Base-by-base conservation (phyloP, 92 coral and sea anemone genomes). In the Chrysogorgia sp. region DNA sequence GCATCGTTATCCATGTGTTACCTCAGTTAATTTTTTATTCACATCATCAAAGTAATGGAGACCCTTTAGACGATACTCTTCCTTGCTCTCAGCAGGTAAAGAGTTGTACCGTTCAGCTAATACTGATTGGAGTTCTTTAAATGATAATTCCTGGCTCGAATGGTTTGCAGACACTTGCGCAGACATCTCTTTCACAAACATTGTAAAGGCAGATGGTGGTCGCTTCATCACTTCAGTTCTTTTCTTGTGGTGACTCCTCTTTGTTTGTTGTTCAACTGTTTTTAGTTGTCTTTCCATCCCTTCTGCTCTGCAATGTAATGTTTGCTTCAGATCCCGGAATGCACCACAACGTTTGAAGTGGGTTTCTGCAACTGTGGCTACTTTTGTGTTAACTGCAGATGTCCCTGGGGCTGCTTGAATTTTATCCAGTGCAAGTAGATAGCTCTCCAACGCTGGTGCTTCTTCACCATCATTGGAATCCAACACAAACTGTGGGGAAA, bases 191-290 rank as follows among this genome's bases (percentile, higher is more conserved):
- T n/a, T n/a, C n/a, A n/a, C n/a, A n/a, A n/a, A n/a, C n/a, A n/a
- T n/a, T n/a, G n/a, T 22, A 63, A 63, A 66, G 25, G 74, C 74
- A 66, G 53, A 0, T 7, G 74, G 74, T 19, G 74, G 55, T n/a
- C n/a, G 9, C 32, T 66, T 66, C 20, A 66, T 0, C 17, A 9
- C 22, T 40, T 66, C 74, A 21, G 52, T 66, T 35, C 74, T 35
- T 66, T 37, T 66, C 35, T 66, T 66, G 9, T 66, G 53, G 30
- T 66, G 74, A 24, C 28, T 35, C 19, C 70, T 63, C 55, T 22
- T 40, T 37, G 53, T 0, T 0, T 1, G 25, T 13, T 22, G 9
- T 8, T n/a, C 47, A 10, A 10, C 30, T 14, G 52, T 0, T 20
- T 14, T 66, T 1, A 26, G 26, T 20, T 9, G 23, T 26, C 74